Evolutionary conservation across 2,888 invertebrate genomes (phyloP).

Genomic region (Tenodera sinensis): DNA sequence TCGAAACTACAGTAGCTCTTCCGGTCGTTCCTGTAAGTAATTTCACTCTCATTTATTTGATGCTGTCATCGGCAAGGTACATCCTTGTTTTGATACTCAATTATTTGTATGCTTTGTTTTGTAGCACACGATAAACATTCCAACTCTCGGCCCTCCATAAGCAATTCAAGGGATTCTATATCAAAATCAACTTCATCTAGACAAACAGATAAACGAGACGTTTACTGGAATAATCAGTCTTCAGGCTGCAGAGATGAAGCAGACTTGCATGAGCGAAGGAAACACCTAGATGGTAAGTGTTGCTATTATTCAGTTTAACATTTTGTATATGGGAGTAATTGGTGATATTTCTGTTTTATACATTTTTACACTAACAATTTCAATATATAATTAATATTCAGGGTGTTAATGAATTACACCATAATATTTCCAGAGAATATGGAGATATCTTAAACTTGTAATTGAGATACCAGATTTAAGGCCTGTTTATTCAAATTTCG

Average conservation of each 20-base stretch:
- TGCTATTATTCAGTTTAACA: too few species aligned
- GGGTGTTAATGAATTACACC: too few species aligned
- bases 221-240: constrained; percentile 33
- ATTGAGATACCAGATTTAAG: too few species aligned
- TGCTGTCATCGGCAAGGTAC: not conserved
- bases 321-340: too few species aligned
- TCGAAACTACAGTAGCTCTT: constrained; percentile 26
- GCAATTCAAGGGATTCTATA: constrained; percentile 28
- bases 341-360: too few species aligned
- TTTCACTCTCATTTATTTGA: not conserved
- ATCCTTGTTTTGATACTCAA: not conserved
- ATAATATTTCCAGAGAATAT: too few species aligned
- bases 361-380: too few species aligned
- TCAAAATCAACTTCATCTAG: constrained; percentile 25
- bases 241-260: constrained; percentile 32
- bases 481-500: too few species aligned
- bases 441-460: too few species aligned
- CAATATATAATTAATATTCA: too few species aligned
- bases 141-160: constrained; percentile 55
- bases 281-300: constrained; percentile 29
- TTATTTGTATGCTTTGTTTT: constrained; percentile 27
- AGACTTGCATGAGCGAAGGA: constrained; percentile 32
- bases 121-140: constrained; percentile 71
- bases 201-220: constrained; percentile 31
- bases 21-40: constrained; percentile 29